These are phyloP conservation scores for Argynnis bischoffii DNA, from an alignment of 2,888 invertebrate species.

Conservation along the genomic window DNA sequence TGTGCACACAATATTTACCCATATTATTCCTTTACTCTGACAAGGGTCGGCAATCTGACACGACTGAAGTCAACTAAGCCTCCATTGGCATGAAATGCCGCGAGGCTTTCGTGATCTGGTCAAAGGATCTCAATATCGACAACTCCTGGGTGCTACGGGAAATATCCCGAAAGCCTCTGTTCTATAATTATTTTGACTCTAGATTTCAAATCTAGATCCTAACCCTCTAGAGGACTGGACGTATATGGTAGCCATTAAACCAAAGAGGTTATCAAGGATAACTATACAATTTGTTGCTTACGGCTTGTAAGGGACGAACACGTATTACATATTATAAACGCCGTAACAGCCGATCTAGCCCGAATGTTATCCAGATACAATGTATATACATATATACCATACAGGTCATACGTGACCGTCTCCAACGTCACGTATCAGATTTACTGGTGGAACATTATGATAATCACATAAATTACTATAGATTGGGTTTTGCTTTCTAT, in stretches of 20 bases:
- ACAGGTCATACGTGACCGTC: constrained; percentile 13
- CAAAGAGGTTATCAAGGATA: not conserved
- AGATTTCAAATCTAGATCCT: no score
- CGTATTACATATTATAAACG: constrained; percentile 6
- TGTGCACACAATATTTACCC: no score
- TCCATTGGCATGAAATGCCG: no score
- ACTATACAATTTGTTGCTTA: not conserved
- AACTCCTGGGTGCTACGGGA: no score
- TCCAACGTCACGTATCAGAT: constrained; percentile 9
- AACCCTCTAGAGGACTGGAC: no score
- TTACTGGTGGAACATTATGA: constrained; percentile 3
- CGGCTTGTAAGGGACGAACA: constrained; percentile 5
- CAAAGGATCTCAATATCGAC: no score
- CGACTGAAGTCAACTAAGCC: no score
- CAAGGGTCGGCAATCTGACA: no score
- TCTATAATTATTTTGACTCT: no score
- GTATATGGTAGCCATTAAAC: not conserved
- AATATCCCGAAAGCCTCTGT: no score
- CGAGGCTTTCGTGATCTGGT: no score
- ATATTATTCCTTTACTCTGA: no score
- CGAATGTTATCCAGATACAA: not conserved
- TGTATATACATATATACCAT: not conserved
- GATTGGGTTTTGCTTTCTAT: not conserved
- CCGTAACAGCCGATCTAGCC: not conserved
- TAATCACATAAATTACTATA: constrained; percentile 1